These are phyloP conservation scores for Leptestheria dahalacensis DNA, from an alignment of 1,140 invertebrate species.

Conservation along the genomic window DNA sequence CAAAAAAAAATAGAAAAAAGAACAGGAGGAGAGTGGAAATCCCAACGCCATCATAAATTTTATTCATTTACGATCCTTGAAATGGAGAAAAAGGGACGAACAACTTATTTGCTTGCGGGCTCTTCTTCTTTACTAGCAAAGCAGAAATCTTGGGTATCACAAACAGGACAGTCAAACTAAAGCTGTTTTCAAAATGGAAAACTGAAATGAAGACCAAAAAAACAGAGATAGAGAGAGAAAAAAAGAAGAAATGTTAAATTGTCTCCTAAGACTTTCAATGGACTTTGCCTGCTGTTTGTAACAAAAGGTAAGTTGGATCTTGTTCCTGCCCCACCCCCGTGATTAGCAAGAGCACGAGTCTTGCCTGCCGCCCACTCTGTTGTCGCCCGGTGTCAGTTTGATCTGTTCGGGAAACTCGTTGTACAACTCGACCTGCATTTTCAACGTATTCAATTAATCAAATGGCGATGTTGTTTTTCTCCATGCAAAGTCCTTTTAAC, in stretches of 20 bases:
- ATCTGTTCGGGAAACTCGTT: constrained; percentile 97
- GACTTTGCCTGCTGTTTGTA: background rate
- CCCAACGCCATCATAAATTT: no score
- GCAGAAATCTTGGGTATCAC: background rate
- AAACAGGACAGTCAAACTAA: background rate
- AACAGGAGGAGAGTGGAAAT: no score
- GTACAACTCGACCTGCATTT: constrained; percentile 70
- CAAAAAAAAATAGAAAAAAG: no score
- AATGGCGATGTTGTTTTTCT: no score
- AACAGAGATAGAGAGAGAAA: background rate
- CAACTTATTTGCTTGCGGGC: background rate
- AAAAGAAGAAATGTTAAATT: background rate
- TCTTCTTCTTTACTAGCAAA: background rate
- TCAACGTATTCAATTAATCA: constrained; percentile 18
- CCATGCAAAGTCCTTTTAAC: no score
- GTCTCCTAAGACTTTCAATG: background rate
- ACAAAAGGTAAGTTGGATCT: background rate
- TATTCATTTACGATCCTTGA: no score
- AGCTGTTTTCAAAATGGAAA: background rate
- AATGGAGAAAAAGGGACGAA: background rate
- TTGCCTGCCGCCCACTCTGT: constrained; percentile 19
- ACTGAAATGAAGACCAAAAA: background rate
- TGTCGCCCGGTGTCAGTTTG: constrained; percentile 37
- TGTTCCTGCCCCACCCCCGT: background rate
- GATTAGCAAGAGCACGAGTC: constrained; percentile 25